Evolutionary conservation across 2,797 vertebrate species (phyloP), one percentile per base, ranked within the genome.

Genomic region (Pempheris klunzingeri): DNA sequence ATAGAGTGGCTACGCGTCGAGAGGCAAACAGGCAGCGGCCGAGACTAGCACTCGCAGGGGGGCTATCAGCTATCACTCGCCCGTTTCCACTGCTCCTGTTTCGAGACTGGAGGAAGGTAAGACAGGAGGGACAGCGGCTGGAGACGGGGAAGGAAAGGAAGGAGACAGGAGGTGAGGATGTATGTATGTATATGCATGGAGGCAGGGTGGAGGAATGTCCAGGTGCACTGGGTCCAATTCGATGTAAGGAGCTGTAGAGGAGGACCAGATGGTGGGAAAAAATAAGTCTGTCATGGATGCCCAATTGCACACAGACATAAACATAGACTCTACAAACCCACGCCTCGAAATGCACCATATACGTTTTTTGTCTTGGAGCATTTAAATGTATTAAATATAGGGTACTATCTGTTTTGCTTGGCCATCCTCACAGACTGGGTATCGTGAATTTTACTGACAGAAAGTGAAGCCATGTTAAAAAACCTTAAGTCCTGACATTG

Each of bases 271-370:
- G 59, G 70, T 67, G 53, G 30, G n/a, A n/a, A n/a, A 14, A 17
- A 15, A 28, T 62, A 53, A 17, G 66, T 77, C 82, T 74, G 78
- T 78, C 58, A 79, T 84, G 73, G 87, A 93, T 86, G 92, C 90
- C 88, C 92, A 93, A 91, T 92, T 91, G 90, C 86, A 88, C 89
- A 22, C 87, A 92, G 91, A 92, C 90, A 92, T 93, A 94, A 93
- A 93, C 90, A 92, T 82, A 85, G 82, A 84, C 41, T 30, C 59
- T 61, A 71, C 18, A 64, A 88, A 82, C 69, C 76, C 83, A 78
- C 6, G 69, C 47, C 76, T 81, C 84, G 64, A 88, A 88, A 87
- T 89, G 73, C 74, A 77, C 62, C 80, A 78, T 83, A 83, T 76
- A 83, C 74, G 70, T 82, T 88, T 87, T 84, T 78, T 81, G 75